Base-by-base conservation (phyloP, 2,888 invertebrate genomes). In the Disparrhopalites patrizii region DNA sequence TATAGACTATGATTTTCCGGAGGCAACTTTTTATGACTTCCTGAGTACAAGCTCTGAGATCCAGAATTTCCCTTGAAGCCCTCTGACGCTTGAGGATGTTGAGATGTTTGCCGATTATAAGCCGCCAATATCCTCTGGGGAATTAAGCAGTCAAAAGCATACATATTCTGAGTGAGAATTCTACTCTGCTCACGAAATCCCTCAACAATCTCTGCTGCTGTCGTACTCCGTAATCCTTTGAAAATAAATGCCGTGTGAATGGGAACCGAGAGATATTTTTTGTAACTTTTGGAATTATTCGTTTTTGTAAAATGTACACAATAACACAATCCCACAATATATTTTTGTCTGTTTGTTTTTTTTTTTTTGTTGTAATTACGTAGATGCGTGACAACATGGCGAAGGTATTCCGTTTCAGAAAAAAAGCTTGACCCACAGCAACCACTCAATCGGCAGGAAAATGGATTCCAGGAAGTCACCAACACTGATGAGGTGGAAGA, bases 101-200 rank as follows among this genome's bases (percentile, higher is more conserved):
- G n/a, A n/a, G n/a, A n/a, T n/a, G n/a, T n/a, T n/a, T n/a, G n/a
- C n/a, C n/a, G n/a, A 47, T 47, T 47, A 33, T 54, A 54, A 18
- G 20, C 20, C 4, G 5, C 13, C 18, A 54, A 18, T 1, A 31
- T 54, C 20, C 31, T 28, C 3, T 31, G 54, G 7, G 54, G 54
- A 27, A 54, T 54, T 4, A 54, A 20, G 20, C 54, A 54, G 31
- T 54, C 54, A 31, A 54, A 54, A 3, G 54, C 54, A 18, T 31
- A 54, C 3, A 18, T 3, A 20, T 54, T 33, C 3, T 30, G 30
- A 15, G 54, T 54, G 18, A 54, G 33, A 4, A 3, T 54, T n/a
- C 33, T 28, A 10, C 54, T 54, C 31, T 54, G 54, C 31, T 54
- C 54, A 2, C 54, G 54, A n/a, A 54, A 31, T 10, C 54, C 54